Evolutionary conservation across 2,113 vertebrate species (phyloP).

Genomic region (Scomber scombrus): DNA sequence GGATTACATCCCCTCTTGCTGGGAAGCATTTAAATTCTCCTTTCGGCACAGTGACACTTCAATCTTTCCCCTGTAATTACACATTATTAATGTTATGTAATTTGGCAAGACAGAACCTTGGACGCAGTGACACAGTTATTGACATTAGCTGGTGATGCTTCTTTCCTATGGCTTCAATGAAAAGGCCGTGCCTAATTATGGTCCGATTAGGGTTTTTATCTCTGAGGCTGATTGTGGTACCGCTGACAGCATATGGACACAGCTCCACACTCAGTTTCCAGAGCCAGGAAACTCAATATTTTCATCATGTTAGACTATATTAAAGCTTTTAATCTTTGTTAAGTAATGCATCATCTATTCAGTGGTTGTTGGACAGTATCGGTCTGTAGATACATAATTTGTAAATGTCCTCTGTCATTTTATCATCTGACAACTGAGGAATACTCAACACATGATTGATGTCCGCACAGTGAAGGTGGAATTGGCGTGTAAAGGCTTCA

Average conservation of each 20-base stretch:
- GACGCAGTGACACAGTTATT: slow-evolving; percentile 78
- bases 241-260: slow-evolving; percentile 34
- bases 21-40: slow-evolving; percentile 79
- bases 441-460: slow-evolving; percentile 12
- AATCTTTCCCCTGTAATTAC: slow-evolving; percentile 81
- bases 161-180: slow-evolving; percentile 75
- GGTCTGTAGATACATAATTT: slow-evolving; percentile 4
- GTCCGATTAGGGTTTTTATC: slow-evolving; percentile 75
- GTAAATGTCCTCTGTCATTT: slow-evolving; percentile 13
- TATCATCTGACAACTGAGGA: slow-evolving; percentile 19
- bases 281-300: slow-evolving; percentile 23
- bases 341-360: not conserved
- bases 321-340: not conserved
- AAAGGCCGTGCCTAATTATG: slow-evolving; percentile 78
- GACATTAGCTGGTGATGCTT: slow-evolving; percentile 71
- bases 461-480: not conserved
- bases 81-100: slow-evolving; percentile 82
- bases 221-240: slow-evolving; percentile 47
- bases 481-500: not conserved
- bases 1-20: slow-evolving; percentile 52
- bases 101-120: slow-evolving; percentile 74
- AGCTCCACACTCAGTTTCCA: slow-evolving; percentile 20
- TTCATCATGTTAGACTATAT: slow-evolving; percentile 12
- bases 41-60: slow-evolving; percentile 79
- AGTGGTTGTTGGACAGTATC: not conserved